Conservation (phyloP, 2,113 vertebrate species). For the Poeciliopsis retropinna region DNA sequence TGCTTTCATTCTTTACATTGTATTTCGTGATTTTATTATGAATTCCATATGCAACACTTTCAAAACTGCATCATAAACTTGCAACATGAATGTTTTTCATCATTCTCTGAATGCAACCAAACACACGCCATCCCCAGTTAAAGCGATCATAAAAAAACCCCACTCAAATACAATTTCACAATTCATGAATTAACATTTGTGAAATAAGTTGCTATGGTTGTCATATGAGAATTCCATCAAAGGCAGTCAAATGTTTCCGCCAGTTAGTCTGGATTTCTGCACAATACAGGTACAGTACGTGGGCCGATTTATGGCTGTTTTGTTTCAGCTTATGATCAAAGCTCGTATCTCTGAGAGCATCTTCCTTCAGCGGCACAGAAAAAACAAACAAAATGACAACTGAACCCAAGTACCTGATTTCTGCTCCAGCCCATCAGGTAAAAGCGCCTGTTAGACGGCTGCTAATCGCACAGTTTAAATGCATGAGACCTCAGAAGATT, state of each 20-base stretch:
- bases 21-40: background rate
- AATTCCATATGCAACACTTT: background rate
- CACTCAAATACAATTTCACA: background rate
- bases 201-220: conserved; percentile 1
- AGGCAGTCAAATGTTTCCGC: conserved; percentile 6
- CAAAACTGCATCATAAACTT: too few relatives aligned
- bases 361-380: conserved; percentile 41
- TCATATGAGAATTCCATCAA: background rate
- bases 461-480: conserved; percentile 69
- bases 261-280: conserved; percentile 14
- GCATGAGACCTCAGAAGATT: conserved; percentile 67
- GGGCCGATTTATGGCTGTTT: conserved; percentile 23
- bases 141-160: conserved; percentile 9
- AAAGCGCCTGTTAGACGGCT: conserved; percentile 50
- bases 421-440: conserved; percentile 53
- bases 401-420: conserved; percentile 62
- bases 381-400: conserved; percentile 63
- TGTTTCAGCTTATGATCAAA: conserved; percentile 49
- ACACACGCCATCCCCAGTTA: conserved; percentile 9
- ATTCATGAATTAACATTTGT: conserved; percentile 1
- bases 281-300: background rate
- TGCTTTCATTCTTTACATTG: background rate
- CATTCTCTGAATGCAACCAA: conserved; percentile 19
- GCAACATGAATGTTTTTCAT: conserved; percentile 8
- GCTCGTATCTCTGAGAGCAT: conserved; percentile 33